Evolutionary conservation across 2,888 invertebrate genomes (phyloP).

Genomic region (Acholoe squamosa): DNA sequence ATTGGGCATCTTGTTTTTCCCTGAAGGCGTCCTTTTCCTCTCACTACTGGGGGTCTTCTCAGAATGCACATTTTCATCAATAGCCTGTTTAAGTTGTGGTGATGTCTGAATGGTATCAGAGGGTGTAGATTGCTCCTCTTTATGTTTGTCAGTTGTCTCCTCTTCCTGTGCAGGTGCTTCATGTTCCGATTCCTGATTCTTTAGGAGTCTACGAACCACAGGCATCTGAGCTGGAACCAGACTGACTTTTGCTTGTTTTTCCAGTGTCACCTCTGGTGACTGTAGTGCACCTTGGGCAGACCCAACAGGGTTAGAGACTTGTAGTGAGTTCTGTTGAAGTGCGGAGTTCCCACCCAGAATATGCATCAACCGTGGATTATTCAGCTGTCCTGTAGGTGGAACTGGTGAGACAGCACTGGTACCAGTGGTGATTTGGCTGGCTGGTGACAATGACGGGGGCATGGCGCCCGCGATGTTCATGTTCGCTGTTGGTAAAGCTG

Average conservation of each 20-base stretch:
- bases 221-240: neutral
- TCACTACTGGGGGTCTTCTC: neutral
- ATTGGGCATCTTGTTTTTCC: neutral
- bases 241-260: neutral
- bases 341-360: neutral
- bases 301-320: neutral
- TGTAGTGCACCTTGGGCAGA: neutral
- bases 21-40: neutral
- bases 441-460: neutral
- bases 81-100: neutral
- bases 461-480: conserved; percentile 38
- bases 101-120: neutral
- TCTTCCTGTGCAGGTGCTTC: no score
- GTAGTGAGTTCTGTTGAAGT: neutral
- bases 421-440: neutral
- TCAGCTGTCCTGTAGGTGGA: neutral
- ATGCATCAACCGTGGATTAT: conserved; percentile 25
- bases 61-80: neutral
- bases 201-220: neutral
- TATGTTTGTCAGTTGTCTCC: neutral
- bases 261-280: neutral
- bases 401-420: conserved; percentile 10
- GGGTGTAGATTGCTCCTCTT: neutral
- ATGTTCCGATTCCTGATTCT: neutral
- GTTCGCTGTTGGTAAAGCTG: neutral